A percentile compares a stretch with the other conserved stretches of the same genome.
These are phyloP conservation scores for Drosophila longiperda DNA, from an alignment of 2,888 invertebrate species.

Conservation along the genomic window DNA sequence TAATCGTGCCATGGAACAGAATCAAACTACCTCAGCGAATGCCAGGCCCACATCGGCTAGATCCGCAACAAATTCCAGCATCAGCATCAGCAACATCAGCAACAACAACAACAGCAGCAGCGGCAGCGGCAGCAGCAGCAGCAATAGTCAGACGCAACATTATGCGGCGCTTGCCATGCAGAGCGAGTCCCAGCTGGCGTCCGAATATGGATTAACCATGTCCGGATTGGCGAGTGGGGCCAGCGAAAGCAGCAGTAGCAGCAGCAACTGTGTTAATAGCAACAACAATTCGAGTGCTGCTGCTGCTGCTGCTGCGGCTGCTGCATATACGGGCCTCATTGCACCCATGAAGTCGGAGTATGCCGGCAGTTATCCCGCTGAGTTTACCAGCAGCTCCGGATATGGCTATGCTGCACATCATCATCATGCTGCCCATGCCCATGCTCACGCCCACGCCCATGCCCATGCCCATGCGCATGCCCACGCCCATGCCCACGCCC, in stretches of 20 bases:
- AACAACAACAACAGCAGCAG: slow-evolving; percentile 40
- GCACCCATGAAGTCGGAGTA: slow-evolving; percentile 81
- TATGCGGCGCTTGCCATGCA: slow-evolving; percentile 82
- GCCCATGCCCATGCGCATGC: slow-evolving; percentile 52
- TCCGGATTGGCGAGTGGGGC: slow-evolving; percentile 72
- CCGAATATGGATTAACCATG: slow-evolving; percentile 80
- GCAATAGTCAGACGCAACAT: slow-evolving; percentile 52
- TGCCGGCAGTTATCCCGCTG: slow-evolving; percentile 67
- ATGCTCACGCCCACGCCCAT: slow-evolving; percentile 56
- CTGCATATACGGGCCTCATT: slow-evolving; percentile 59
- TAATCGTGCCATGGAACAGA: slow-evolving; percentile 66
- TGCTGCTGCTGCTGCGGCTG: slow-evolving; percentile 21
- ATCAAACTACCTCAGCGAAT: slow-evolving; percentile 66
- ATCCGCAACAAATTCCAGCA: slow-evolving; percentile 33
- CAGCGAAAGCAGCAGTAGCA: slow-evolving; percentile 41
- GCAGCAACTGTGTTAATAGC: slow-evolving; percentile 20
- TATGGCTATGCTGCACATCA: slow-evolving; percentile 60
- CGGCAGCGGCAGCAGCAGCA: slow-evolving; percentile 24
- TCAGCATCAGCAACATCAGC: slow-evolving; percentile 9
- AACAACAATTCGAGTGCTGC: slow-evolving; percentile 16
- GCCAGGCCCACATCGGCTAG: slow-evolving; percentile 30
- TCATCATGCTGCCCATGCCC: slow-evolving; percentile 44
- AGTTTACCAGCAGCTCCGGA: slow-evolving; percentile 64
- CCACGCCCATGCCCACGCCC: slow-evolving; percentile 49
- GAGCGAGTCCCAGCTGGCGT: slow-evolving; percentile 80